These are phyloP conservation scores for Lepidotrigona ventralis DNA, from an alignment of 1,140 invertebrate species.

Conservation along the genomic window DNA sequence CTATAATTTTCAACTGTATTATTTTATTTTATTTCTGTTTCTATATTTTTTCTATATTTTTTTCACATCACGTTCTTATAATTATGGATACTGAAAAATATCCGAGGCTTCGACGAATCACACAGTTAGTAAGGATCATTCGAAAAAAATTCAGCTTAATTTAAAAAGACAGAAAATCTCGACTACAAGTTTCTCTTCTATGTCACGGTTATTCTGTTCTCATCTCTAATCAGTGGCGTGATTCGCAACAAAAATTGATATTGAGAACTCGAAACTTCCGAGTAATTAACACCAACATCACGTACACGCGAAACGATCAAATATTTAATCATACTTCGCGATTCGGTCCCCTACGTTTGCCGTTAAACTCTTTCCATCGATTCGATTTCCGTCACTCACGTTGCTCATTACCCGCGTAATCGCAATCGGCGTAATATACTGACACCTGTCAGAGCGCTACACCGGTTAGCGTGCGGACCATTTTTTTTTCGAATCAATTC, in stretches of 20 bases:
- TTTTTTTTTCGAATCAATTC: conserved; percentile 1
- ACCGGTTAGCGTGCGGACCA: not conserved
- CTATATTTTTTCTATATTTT: no score
- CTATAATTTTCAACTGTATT: no score
- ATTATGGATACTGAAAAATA: no score
- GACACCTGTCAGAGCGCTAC: not conserved
- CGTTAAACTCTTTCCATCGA: not conserved
- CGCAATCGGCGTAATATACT: not conserved
- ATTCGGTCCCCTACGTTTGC: no score
- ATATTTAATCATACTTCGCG: not conserved
- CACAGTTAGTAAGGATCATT: no score
- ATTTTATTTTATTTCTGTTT: no score
- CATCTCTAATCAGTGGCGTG: not conserved
- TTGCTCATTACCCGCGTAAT: not conserved
- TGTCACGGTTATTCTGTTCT: not conserved
- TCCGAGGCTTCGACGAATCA: no score
- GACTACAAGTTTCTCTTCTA: no score
- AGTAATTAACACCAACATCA: not conserved
- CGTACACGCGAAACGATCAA: not conserved
- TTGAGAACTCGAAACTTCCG: not conserved
- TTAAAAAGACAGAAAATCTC: no score
- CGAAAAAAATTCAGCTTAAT: no score
- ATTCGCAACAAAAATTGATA: not conserved
- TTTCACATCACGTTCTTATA: no score
- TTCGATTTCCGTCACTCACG: not conserved